Evolutionary conservation across 2,797 vertebrate genomes (phyloP), one percentile per base, ranked within the genome.

Genomic region (Lepus oiostolus): DNA sequence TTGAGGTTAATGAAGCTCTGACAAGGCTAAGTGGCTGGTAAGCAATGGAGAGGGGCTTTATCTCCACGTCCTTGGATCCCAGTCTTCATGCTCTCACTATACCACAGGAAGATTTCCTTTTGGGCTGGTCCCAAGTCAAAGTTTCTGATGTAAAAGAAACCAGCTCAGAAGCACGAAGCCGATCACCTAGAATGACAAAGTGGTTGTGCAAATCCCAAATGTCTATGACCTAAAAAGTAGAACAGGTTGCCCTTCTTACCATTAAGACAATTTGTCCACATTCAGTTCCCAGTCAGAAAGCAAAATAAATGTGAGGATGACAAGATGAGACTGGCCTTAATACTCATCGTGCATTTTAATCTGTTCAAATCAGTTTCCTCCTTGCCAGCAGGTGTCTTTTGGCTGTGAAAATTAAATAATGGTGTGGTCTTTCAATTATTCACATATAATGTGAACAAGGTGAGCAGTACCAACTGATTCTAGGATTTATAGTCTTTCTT

Each of bases 391-490:
- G 62, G 65, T 94, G 95, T 94, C 62, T 93, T 94, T 93, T 38
- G 85, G 42, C 65, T 72, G 76, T 76, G 65, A 42, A 93, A 96
- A 96, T 88, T 58, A 95, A 98, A 93, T 94, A 96, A 93, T 19
- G 8, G 5, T 7, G 2, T 67, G 54, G 7, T 75, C 16, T 86
- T 9, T 72, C 93, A 95, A 76, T 47, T 92, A 30, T 32, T 85
- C 91, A 95, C 71, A 94, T 85, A 70, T 54, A 70, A 32, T 71
- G 76, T 68, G n/a, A 96, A 93, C 4, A 92, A 94, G 77, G 92
- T 76, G 22, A 97, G 88, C 17, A 77, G 54, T 50, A 87, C 2
- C 62, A 95, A 91, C 95, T 96, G 96, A 94, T 81, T 32, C 62
- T 86, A 82, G n/a, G 63, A 50, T 60, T 84, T 26, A 90, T 50